Evolutionary conservation across 1,140 invertebrate genomes (phyloP), one percentile per base, ranked within the genome.

Genomic region (Eciton burchellii): DNA sequence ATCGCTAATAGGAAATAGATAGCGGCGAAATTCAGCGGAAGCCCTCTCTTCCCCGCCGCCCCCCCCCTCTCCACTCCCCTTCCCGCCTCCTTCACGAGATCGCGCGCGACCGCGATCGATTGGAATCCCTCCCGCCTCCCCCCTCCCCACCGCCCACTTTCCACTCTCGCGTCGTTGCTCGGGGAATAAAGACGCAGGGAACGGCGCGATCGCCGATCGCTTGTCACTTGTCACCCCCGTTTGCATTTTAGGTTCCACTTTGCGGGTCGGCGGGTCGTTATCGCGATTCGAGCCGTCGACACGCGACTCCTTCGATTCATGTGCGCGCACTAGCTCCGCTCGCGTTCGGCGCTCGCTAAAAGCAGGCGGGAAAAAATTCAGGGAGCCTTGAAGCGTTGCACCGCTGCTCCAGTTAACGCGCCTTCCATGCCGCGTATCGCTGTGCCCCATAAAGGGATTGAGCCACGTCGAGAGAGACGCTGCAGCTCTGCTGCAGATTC

Each of bases 1-100:
- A 91, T 91, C 84, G 88, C 72, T 91, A 89, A 91, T 90, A 89
- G 85, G 79, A 89, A 90, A 89, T 82, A 52, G 62, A 82, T 54
- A 47, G 19, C 43, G 19, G 63, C 65, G 63, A 84, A 88, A 91
- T 89, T 85, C 84, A 89, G 88, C 84, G 84, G 87, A 89, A 85
- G 86, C 85, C 86, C n/a, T n/a, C n/a, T n/a, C n/a, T n/a, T 82
- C 86, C 41, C 79, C n/a, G 52, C 4, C 12, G 2, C 24, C 5
- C 43, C 19, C 24, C n/a, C 14, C 21, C 35, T 19, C 26, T 26
- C 14, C 41, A 12, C 12, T 8, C 77, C 41, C 19, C 14, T 5
- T 47, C 47, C 19, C 45, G 29, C 24, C n/a, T n/a, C n/a, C n/a
- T n/a, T n/a, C n/a, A n/a, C n/a, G n/a, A n/a, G n/a, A n/a, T n/a